Percentiles rank a stretch among this genome's conserved stretches.
Conservation (phyloP, 2,113 vertebrate species). For the Brienomyrus brachyistius region DNA sequence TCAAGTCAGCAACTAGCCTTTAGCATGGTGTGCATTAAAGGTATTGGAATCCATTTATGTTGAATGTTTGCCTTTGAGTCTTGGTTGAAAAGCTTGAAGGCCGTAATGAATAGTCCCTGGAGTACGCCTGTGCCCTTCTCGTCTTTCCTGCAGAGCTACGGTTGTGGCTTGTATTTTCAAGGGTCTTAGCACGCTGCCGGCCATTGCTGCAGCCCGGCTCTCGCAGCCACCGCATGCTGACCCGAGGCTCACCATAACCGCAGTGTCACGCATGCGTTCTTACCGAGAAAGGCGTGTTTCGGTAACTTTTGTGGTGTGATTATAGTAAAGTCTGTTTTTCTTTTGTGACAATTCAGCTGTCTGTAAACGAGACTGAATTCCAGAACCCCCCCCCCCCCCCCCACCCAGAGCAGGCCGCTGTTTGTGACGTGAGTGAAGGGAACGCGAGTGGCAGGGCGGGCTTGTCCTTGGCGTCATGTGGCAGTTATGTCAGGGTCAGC, state of each 20-base stretch:
- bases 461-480: neutral
- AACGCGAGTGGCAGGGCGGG: neutral
- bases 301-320: neutral
- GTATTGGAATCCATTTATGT: neutral
- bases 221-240: neutral
- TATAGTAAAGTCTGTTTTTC: neutral
- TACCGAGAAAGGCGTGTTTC: neutral
- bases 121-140: neutral
- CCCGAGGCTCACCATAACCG: neutral
- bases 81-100: neutral
- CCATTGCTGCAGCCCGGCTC: neutral
- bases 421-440: neutral
- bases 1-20: neutral
- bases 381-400: neutral
- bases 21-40: neutral
- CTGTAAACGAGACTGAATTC: neutral
- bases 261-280: neutral
- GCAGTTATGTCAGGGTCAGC: neutral
- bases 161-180: neutral
- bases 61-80: neutral
- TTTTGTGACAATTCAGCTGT: neutral
- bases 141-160: neutral
- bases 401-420: neutral
- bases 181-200: neutral
- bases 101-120: neutral